Conservation (phyloP, 2,888 invertebrate genomes). For the Priocnemis perturbator region DNA sequence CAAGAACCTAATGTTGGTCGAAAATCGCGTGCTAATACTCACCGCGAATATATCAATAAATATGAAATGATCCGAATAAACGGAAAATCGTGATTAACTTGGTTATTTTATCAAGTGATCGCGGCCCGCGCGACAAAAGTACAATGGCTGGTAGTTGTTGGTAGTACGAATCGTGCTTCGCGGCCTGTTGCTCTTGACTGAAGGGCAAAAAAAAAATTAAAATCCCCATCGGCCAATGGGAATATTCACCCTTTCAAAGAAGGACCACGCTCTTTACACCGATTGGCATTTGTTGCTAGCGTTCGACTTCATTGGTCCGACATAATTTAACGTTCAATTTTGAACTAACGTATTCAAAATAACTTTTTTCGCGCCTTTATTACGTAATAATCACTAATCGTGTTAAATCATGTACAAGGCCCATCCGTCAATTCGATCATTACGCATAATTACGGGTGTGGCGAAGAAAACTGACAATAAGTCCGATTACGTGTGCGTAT, state of each 20-base stretch:
- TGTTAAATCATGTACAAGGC: background rate
- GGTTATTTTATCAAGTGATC: constrained; percentile 17
- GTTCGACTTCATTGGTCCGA: no score
- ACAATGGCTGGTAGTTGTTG: constrained; percentile 44
- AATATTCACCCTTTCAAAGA: constrained; percentile 18
- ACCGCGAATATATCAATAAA: background rate
- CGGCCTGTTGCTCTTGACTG: constrained; percentile 48
- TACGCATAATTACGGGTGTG: no score
- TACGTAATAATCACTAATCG: background rate
- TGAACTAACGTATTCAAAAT: no score
- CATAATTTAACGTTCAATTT: no score
- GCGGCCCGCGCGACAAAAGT: constrained; percentile 45
- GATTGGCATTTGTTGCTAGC: constrained; percentile 30
- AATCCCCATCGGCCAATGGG: constrained; percentile 42
- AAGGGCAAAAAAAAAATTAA: constrained; percentile 39
- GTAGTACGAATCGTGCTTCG: constrained; percentile 28
- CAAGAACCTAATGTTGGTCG: background rate
- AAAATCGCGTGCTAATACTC: background rate
- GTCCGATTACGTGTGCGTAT: no score
- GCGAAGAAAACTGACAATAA: no score
- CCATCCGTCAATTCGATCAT: no score
- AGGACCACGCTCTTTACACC: constrained; percentile 5
- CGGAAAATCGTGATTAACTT: no score
- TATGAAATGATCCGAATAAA: constrained; percentile 3
- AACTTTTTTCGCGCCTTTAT: no score